Conservation (phyloP, 2,888 invertebrate species). For the Onthophagus sagittarius region DNA sequence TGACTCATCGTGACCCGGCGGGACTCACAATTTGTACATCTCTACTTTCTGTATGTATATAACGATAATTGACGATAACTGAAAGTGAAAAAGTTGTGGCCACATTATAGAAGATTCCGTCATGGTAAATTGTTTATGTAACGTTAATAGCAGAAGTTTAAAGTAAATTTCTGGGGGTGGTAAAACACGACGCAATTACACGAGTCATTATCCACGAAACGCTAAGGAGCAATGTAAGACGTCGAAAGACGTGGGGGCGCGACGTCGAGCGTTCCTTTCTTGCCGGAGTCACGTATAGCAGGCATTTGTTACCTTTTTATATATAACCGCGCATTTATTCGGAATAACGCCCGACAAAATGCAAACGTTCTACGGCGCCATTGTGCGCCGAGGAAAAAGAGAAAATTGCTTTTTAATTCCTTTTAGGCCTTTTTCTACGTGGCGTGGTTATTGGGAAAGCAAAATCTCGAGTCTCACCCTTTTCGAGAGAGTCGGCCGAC, state of each 20-base stretch:
- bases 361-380: constrained; percentile 1
- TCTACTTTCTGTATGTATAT: too few relatives aligned
- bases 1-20: too few relatives aligned
- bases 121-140: not conserved
- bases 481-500: not conserved
- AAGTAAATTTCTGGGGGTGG: not conserved
- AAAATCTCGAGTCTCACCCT: too few relatives aligned
- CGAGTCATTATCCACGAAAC: constrained; percentile 10
- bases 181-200: constrained; percentile 5
- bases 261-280: constrained; percentile 7
- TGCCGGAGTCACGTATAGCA: constrained; percentile 18
- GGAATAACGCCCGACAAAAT: constrained; percentile 3
- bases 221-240: not conserved
- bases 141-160: constrained; percentile 9
- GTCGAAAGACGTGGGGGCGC: not conserved
- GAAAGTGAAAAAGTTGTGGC: not conserved
- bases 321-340: constrained; percentile 18
- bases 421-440: not conserved
- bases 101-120: not conserved
- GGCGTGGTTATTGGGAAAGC: not conserved
- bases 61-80: too few relatives aligned
- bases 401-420: constrained; percentile 2
- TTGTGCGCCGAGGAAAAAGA: not conserved
- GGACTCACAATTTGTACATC: too few relatives aligned
- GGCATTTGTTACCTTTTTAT: constrained; percentile 22